Conservation (phyloP, 37 sponge, comb jelly and placozoan species). For the Aphrocallistes beatrix region DNA sequence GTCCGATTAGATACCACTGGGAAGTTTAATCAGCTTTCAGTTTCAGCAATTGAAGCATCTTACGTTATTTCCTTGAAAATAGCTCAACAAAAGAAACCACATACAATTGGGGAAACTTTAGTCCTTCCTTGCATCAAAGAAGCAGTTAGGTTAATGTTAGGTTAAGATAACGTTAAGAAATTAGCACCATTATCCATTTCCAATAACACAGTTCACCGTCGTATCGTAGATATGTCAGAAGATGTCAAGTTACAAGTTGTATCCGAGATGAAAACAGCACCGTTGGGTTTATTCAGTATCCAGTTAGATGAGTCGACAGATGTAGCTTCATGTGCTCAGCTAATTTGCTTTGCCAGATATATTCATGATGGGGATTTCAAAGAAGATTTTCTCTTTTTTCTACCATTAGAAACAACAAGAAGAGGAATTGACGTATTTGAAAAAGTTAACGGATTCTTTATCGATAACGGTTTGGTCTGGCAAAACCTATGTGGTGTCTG, state of each 20-base stretch:
- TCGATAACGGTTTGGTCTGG: not conserved
- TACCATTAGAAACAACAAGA: not conserved
- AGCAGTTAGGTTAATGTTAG: conserved; percentile 6
- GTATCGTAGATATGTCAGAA: conserved; percentile 16
- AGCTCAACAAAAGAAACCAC: conserved; percentile 6
- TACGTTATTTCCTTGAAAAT: conserved; percentile 6
- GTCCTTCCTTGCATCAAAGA: not conserved
- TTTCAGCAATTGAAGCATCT: not conserved
- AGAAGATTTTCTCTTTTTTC: conserved; percentile 2
- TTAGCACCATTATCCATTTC: not conserved
- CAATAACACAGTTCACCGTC: conserved; percentile 13
- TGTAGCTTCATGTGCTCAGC: not conserved
- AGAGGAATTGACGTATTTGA: not conserved
- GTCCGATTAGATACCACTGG: conserved; percentile 14
- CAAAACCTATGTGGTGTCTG: not conserved
- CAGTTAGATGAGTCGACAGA: not conserved
- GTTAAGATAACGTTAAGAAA: not conserved
- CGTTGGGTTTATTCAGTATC: not conserved
- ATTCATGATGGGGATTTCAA: conserved; percentile 12
- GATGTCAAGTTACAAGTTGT: conserved; percentile 19
- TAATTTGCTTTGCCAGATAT: conserved; percentile 12
- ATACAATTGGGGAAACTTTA: not conserved
- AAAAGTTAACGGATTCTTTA: not conserved
- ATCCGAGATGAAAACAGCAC: not conserved
- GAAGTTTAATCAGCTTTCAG: not conserved